Evolutionary conservation across 2,797 vertebrate species (phyloP).

Genomic region (Peromyscus aztecus): DNA sequence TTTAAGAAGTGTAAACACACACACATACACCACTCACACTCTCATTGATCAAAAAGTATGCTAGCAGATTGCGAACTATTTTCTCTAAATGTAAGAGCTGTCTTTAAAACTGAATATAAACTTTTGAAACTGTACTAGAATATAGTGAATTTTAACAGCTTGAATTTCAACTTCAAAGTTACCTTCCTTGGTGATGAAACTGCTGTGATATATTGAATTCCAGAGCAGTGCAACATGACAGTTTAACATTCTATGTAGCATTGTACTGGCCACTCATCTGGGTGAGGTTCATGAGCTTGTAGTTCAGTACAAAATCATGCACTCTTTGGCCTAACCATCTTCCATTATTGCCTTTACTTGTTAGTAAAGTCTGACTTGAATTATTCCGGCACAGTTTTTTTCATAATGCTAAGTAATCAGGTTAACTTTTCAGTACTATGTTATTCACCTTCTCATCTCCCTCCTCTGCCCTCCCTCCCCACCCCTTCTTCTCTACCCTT

Average conservation of each 20-base stretch:
- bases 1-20: slow-evolving; percentile 29
- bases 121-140: not conserved
- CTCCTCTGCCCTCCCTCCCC: not conserved
- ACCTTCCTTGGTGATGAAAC: not conserved
- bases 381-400: not conserved
- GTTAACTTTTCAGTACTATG: slow-evolving; percentile 3
- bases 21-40: not conserved
- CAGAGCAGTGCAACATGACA: not conserved
- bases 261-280: not conserved
- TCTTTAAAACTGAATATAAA: slow-evolving; percentile 45
- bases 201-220: not conserved
- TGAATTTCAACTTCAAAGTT: slow-evolving; percentile 26
- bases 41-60: not conserved
- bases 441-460: not conserved
- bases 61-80: not conserved
- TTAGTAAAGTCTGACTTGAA: not conserved
- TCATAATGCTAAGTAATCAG: not conserved
- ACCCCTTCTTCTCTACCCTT: too few relatives aligned
- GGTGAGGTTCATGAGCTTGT: not conserved
- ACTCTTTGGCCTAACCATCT: not conserved
- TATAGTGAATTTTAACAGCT: slow-evolving; percentile 4
- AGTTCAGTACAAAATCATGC: not conserved
- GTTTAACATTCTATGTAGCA: not conserved
- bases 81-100: not conserved
- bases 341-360: not conserved